Evolutionary conservation across 2,797 vertebrate species (phyloP).

Genomic region (Valencia hispanica): DNA sequence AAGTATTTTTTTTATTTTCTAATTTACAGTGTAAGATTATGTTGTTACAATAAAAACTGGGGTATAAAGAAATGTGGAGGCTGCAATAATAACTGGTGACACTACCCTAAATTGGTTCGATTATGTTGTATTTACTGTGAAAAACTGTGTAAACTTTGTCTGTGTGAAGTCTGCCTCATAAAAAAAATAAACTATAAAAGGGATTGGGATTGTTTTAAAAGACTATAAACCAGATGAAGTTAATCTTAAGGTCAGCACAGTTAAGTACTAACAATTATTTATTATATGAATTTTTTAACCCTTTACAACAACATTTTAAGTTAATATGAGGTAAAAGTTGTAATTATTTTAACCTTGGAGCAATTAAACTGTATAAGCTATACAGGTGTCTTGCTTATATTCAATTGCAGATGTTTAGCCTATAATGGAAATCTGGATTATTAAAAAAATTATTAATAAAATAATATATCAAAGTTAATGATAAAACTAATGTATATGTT

Average conservation of each 20-base stretch:
- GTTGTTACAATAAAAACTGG: too few species aligned
- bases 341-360: too few species aligned
- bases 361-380: too few species aligned
- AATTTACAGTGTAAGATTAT: too few species aligned
- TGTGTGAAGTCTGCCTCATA: not conserved
- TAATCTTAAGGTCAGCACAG: not conserved
- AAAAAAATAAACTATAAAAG: not conserved
- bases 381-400: too few species aligned
- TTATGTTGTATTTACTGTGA: not conserved
- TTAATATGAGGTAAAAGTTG: not conserved
- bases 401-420: not conserved
- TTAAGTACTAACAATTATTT: not conserved
- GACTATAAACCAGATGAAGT: not conserved
- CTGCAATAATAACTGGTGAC: not conserved
- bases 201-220: not conserved
- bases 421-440: not conserved
- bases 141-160: not conserved
- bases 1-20: too few species aligned
- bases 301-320: not conserved
- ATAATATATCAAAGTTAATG: not conserved
- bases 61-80: not conserved
- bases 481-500: not conserved
- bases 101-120: too few species aligned
- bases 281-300: not conserved
- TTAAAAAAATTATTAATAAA: too few species aligned